Conservation (phyloP, 2,113 vertebrate genomes). For the Cinclus cinclus region DNA sequence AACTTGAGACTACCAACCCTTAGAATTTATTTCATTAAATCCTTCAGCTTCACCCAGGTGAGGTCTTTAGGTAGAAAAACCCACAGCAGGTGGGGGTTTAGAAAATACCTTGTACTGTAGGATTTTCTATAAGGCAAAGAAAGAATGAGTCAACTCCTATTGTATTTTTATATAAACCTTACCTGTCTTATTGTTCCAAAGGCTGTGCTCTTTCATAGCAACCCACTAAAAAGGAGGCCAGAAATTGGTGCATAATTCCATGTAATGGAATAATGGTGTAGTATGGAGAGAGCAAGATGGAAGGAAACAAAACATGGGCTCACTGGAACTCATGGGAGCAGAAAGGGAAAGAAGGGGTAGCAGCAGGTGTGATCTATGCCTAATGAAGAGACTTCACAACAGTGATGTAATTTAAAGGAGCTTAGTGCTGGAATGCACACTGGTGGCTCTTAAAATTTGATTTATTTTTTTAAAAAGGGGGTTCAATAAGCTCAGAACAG, state of each 20-base stretch:
- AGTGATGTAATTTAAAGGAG: not conserved
- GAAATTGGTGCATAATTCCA: not conserved
- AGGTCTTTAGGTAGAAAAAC: not conserved
- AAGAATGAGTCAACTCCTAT: not conserved
- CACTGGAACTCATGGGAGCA: not conserved
- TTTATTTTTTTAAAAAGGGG: not conserved
- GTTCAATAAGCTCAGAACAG: not conserved
- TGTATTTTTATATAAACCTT: not conserved
- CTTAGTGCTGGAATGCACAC: not conserved
- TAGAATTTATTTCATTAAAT: not conserved
- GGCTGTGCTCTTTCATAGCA: not conserved
- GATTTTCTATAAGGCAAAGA: not conserved
- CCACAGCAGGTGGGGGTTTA: not conserved
- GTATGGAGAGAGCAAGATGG: not conserved
- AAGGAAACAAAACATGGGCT: not conserved
- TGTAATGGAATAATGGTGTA: too few relatives aligned
- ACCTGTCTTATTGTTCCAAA: not conserved
- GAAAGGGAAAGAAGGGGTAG: not conserved
- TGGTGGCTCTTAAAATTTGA: not conserved
- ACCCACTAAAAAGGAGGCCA: not conserved
- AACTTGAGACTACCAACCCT: not conserved
- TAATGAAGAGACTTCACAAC: not conserved
- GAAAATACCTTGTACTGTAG: not conserved
- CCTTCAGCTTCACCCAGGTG: not conserved
- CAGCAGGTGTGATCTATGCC: not conserved